Evolutionary conservation across 2,113 vertebrate genomes (phyloP), one percentile per base, ranked within the genome.

Genomic region (Tor tambroides): DNA sequence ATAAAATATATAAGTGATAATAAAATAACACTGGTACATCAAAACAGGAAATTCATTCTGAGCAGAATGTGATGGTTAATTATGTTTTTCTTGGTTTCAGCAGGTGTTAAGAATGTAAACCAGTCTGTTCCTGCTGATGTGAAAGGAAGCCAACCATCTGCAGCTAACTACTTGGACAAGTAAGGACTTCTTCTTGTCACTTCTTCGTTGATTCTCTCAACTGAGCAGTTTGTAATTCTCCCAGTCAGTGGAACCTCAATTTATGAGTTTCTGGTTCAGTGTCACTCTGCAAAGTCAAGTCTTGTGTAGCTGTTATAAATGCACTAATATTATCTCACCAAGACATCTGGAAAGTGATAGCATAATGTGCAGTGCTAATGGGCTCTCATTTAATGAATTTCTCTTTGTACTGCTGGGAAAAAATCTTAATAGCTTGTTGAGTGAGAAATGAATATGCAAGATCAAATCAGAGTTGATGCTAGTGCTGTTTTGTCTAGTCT

Each of bases 121-220:
- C 91, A 89, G 19, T 82, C 85, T 9, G 83, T 86, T 2, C 82
- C 35, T 32, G 63, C 85, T 5, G 92, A 92, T 2, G n/a, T 32
- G 4, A 81, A 85, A 0, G 93, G 93, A 1, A 78, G 89, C 8
- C 93, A 92, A 59, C 91, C 94, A 21, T 91, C 94, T 6, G 91
- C 88, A 49, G 56, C 91, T 56, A 93, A 92, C 90, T 95, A 91
- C 88, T 90, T 98, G 84, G 97, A 98, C 92, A 97, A 97, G 98
- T 99, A 92, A 95, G 97, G 93, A 41, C 63, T 32, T 54, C 61
- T 43, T 72, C 49, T 71, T 32, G n/a, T 11, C 38, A 28, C 6
- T 23, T n/a, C 14, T 19, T 28, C 1, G 0, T 65, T 63, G 6
- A 74, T 30, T 69, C 35, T 75, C 17, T 75, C 17, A 74, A 38